These are phyloP conservation scores for Strigops habroptila DNA, from an alignment of 2,113 vertebrate genomes.

Conservation along the genomic window DNA sequence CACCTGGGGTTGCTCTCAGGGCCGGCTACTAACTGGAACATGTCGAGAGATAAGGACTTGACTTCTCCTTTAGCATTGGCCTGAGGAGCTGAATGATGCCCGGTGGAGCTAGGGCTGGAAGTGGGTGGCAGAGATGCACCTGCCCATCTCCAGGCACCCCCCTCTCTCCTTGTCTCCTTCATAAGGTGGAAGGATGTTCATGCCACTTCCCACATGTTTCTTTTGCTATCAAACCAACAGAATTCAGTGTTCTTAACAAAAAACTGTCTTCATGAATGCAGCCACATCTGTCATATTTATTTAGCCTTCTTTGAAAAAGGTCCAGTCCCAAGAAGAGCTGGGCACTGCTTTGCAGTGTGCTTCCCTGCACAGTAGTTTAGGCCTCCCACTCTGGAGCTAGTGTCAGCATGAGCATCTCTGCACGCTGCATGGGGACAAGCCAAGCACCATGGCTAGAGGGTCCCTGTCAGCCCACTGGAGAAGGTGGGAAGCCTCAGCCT, in stretches of 20 bases:
- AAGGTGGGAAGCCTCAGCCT: not conserved
- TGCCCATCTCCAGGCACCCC: not conserved
- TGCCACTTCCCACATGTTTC: not conserved
- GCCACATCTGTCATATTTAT: not conserved
- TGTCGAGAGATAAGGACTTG: not conserved
- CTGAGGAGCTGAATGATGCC: not conserved
- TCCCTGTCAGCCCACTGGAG: accelerated
- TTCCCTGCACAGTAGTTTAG: not conserved
- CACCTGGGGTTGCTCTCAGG: conserved; percentile 54
- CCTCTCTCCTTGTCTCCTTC: not conserved
- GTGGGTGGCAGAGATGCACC: not conserved
- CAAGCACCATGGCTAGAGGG: not conserved
- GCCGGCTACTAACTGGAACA: not conserved
- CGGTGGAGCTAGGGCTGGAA: not conserved
- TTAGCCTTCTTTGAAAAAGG: not conserved
- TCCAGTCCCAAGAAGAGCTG: not conserved
- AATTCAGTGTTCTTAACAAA: not conserved
- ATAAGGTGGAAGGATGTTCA: not conserved
- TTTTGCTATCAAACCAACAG: conserved; percentile 13
- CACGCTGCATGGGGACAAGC: accelerated
- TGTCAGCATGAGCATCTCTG: not conserved
- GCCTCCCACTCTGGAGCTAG: not conserved
- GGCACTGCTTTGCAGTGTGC: not conserved
- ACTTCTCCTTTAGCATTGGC: not conserved
- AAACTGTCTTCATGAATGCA: not conserved